Evolutionary conservation across 2,888 invertebrate genomes (phyloP).

Genomic region (Leistus spinibarbis): DNA sequence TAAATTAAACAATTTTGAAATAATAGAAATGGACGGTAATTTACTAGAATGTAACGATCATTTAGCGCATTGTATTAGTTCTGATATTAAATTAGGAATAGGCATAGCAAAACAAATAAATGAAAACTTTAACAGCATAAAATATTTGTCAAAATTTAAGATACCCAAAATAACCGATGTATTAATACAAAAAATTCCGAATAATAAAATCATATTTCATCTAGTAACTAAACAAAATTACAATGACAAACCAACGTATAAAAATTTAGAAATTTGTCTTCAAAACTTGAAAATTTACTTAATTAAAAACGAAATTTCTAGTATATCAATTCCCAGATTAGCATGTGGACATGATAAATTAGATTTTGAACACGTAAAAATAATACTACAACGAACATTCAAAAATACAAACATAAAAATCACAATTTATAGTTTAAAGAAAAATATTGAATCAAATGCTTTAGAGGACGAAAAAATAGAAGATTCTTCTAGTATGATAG

Average conservation of each 20-base stretch:
- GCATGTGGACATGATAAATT: conserved; percentile 3
- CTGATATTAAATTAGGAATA: conserved; percentile 18
- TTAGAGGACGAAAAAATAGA: neutral
- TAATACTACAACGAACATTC: neutral
- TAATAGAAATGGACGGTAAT: neutral
- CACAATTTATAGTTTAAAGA: neutral
- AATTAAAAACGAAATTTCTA: neutral
- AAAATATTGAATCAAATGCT: too few species aligned
- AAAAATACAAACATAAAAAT: neutral
- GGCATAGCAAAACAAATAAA: conserved; percentile 15
- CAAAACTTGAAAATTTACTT: too few species aligned
- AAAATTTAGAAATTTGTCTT: too few species aligned
- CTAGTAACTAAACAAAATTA: neutral
- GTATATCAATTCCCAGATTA: conserved; percentile 3
- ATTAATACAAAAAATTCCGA: neutral
- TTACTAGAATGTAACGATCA: conserved; percentile 3
- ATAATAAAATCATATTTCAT: conserved; percentile 9
- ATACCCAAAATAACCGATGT: neutral
- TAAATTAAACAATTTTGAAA: conserved; percentile 6
- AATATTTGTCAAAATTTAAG: neutral
- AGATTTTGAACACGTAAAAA: neutral
- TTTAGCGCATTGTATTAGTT: conserved; percentile 19
- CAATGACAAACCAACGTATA: neutral
- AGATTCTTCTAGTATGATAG: neutral
- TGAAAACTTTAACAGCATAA: conserved; percentile 15